Evolutionary conservation across 1,140 invertebrate species (phyloP), one percentile per base, ranked within the genome.

Genomic region (Magallana angulata): DNA sequence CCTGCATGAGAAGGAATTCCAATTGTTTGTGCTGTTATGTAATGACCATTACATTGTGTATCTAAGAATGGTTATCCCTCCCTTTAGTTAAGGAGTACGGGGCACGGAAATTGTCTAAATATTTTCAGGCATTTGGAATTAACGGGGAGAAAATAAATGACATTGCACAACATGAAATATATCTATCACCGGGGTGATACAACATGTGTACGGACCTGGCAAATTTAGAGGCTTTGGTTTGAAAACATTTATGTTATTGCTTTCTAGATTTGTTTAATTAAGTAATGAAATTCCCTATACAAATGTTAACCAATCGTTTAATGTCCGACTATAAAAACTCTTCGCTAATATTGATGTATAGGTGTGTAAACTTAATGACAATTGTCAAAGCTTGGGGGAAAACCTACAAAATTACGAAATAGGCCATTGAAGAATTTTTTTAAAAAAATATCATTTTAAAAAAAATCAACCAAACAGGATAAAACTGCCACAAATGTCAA

Each of bases 401-500:
- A 48, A 48, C 36, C 36, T 48, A 48, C 36, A 48, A 48, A 48
- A 3, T 0, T 4, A 48, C 2, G 5, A 48, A 48, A 48, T 48
- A 5, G 1, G 36, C 36, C 36, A 48, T 48, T 48, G 36, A 48
- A 48, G 24, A 24, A 24, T n/a, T n/a, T n/a, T n/a, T n/a, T n/a
- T n/a, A n/a, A n/a, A n/a, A n/a, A n/a, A n/a, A n/a, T n/a, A 48
- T 48, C 2, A 48, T 64, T 14, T 64, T 16, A 7, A 14, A 64
- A 64, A 16, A 64, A 14, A 64, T 64, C 8, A 64, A 64, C 7
- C 24, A 76, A 7, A 36, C 24, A 36, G 18, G 11, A 12, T 76
- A 76, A 76, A 76, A 76, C 68, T 76, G 68, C 18, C 68, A 76
- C 18, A 76, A 76, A 76, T 76, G 68, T 76, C 68, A 76, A 30